Conservation (phyloP, 2,888 invertebrate species). For the Dasypolia templi region DNA sequence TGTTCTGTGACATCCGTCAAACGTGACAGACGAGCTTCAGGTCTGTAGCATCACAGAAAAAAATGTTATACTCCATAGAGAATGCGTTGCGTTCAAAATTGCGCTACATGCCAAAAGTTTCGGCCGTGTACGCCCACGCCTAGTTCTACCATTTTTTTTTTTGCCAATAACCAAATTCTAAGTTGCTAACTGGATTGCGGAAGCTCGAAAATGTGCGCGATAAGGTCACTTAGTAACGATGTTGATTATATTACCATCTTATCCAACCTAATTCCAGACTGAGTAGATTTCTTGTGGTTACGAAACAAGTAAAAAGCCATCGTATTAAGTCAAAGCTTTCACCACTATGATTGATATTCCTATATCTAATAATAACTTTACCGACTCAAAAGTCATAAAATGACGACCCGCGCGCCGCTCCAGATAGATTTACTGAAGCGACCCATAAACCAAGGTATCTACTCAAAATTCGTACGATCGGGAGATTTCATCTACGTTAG, state of each 20-base stretch:
- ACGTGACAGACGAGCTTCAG: neutral
- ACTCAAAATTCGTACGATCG: conserved; percentile 23
- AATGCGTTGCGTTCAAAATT: neutral
- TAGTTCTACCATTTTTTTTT: neutral
- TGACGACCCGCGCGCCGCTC: conserved; percentile 28
- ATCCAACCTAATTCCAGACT: neutral
- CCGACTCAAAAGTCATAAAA: conserved; percentile 46
- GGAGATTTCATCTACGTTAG: conserved; percentile 30
- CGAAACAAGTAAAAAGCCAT: conserved; percentile 13
- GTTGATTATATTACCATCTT: neutral
- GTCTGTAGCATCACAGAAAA: neutral
- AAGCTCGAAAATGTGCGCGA: neutral
- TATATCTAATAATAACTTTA: conserved; percentile 43
- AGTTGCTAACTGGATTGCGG: neutral
- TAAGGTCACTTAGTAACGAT: neutral
- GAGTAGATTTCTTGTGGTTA: neutral
- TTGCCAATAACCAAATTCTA: neutral
- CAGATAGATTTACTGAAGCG: conserved; percentile 38
- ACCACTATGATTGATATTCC: conserved; percentile 28
- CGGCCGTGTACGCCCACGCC: neutral
- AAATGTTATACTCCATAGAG: neutral
- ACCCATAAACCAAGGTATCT: conserved; percentile 41
- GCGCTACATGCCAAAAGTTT: neutral
- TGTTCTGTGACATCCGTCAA: conserved; percentile 22
- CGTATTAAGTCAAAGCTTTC: conserved; percentile 17